These are phyloP conservation scores for Callithrix jacchus DNA, from an alignment of 2,113 vertebrate genomes.

Conservation along the genomic window DNA sequence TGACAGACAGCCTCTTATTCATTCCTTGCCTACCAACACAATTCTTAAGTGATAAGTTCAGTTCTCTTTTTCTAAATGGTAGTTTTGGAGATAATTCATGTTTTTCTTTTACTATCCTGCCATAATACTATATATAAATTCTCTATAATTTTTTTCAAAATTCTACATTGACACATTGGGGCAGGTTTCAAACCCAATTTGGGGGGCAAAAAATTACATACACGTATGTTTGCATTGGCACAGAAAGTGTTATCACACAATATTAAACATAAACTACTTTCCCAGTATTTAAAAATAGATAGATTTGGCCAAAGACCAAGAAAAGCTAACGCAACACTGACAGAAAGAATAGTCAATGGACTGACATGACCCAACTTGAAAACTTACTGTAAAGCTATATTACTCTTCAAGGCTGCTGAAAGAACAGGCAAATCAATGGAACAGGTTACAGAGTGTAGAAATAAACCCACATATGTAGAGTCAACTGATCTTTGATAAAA, in stretches of 20 bases:
- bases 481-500: background rate
- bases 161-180: background rate
- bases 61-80: background rate
- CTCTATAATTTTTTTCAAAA: background rate
- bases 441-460: background rate
- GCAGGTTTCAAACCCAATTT: background rate
- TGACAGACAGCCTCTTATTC: background rate
- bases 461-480: background rate
- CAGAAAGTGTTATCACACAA: background rate
- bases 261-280: background rate
- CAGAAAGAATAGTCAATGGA: background rate
- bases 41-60: background rate
- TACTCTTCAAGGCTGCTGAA: background rate
- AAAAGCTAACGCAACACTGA: background rate
- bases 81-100: background rate
- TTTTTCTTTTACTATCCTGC: background rate
- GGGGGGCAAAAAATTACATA: background rate
- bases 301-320: background rate
- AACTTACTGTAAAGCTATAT: background rate
- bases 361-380: background rate
- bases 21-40: accelerated
- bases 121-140: background rate
- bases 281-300: background rate
- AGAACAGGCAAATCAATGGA: background rate
- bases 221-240: background rate